These are phyloP conservation scores for Brachionus manjavacas DNA, from an alignment of 1,140 invertebrate species.

Conservation along the genomic window DNA sequence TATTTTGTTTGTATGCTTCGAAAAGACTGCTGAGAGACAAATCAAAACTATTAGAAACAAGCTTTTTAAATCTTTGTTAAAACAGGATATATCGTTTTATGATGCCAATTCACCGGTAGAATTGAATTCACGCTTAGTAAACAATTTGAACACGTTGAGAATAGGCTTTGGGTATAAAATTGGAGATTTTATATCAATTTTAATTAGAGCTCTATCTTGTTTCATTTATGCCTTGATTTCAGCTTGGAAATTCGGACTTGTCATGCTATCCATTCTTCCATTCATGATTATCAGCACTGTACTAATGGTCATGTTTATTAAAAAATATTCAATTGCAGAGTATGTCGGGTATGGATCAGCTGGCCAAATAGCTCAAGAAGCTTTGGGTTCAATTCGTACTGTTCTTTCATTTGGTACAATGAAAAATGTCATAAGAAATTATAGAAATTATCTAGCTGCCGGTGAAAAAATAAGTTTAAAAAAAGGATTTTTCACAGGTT, in stretches of 20 bases:
- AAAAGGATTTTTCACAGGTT: neutral
- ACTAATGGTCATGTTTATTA: conserved; percentile 25
- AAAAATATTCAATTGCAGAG: conserved; percentile 46
- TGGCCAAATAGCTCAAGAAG: conserved; percentile 56
- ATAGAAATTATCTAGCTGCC: neutral
- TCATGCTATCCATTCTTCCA: conserved; percentile 52
- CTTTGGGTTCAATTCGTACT: conserved; percentile 53
- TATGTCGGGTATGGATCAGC: conserved; percentile 54
- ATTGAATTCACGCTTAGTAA: neutral
- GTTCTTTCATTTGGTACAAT: conserved; percentile 54
- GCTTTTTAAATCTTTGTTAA: neutral
- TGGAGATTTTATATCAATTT: neutral
- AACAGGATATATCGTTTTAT: conserved; percentile 15
- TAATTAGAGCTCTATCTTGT: neutral
- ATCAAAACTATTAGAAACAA: neutral
- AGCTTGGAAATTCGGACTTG: conserved; percentile 55
- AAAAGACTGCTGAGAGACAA: neutral
- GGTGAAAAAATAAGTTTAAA: conserved; percentile 51
- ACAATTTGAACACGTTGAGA: neutral
- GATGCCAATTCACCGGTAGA: neutral
- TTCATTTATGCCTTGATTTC: conserved; percentile 49
- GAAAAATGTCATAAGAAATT: neutral
- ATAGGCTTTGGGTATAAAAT: neutral
- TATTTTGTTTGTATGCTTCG: neutral
- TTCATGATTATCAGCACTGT: conserved; percentile 43